phyloP scores from a whole-genome alignment of 2,888 invertebrate species.

The Agriopis leucophaearia region DNA sequence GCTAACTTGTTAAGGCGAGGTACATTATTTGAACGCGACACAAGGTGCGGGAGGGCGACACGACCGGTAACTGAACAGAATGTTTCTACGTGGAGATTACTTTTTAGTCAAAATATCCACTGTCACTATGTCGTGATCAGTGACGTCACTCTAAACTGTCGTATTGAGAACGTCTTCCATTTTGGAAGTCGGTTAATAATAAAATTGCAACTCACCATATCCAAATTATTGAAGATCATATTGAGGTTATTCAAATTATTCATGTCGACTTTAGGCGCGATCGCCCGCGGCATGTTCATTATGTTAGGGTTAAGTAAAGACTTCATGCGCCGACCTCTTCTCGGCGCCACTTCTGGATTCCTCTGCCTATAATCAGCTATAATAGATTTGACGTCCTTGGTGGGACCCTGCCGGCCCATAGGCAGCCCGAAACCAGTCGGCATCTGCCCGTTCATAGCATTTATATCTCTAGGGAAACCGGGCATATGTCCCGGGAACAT shows the following conservation, averaged over 20 bases:
- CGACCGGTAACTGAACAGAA: too few relatives aligned
- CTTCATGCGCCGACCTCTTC: conserved; percentile 89
- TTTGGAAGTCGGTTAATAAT: too few relatives aligned
- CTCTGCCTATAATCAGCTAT: conserved; percentile 93
- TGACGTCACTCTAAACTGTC: too few relatives aligned
- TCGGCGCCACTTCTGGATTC: conserved; percentile 91
- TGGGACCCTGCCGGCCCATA: conserved; percentile 90
- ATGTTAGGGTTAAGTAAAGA: conserved; percentile 80
- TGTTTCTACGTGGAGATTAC: too few relatives aligned
- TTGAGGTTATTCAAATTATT: conserved; percentile 69
- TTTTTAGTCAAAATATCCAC: too few relatives aligned
- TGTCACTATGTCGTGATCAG: too few relatives aligned
- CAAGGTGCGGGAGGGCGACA: too few relatives aligned
- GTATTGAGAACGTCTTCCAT: too few relatives aligned
- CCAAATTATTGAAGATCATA: conserved; percentile 81
- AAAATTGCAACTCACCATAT: conserved; percentile 73
- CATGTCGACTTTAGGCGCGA: conserved; percentile 78
- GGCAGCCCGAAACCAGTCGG: conserved; percentile 81
- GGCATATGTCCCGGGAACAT: conserved; percentile 76
- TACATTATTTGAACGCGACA: too few relatives aligned
- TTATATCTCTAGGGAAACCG: conserved; percentile 80
- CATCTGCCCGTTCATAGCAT: conserved; percentile 87
- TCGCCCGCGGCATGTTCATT: conserved; percentile 76
- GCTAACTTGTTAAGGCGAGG: too few relatives aligned
- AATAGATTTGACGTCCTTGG: conserved; percentile 93